Conservation (phyloP, 2,888 invertebrate species). For the Calephelis perditalis region DNA sequence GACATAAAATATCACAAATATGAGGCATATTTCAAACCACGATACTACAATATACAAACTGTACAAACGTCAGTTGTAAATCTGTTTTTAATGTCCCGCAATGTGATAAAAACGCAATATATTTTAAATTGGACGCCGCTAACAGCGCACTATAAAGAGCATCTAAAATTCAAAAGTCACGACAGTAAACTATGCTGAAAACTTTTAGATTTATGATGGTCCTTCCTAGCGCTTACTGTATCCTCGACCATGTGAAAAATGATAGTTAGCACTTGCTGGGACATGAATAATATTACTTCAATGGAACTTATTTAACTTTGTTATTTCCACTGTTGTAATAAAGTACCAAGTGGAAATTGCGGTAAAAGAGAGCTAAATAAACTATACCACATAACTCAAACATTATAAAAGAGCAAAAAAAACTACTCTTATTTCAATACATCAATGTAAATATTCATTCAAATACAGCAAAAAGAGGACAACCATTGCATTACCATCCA, state of each 20-base stretch:
- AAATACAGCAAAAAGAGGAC: too few relatives aligned
- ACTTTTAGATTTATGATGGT: constrained; percentile 31
- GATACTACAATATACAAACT: neutral
- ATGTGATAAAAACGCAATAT: constrained; percentile 6
- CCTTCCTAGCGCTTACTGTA: neutral
- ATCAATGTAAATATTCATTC: too few relatives aligned
- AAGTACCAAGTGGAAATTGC: too few relatives aligned
- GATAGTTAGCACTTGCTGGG: constrained; percentile 19
- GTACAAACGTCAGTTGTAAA: neutral
- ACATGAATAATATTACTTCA: constrained; percentile 23
- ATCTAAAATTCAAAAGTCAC: constrained; percentile 28
- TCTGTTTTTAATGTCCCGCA: neutral
- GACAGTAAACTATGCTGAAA: constrained; percentile 30
- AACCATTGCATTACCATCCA: too few relatives aligned
- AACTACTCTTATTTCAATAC: too few relatives aligned
- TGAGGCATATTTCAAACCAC: too few relatives aligned
- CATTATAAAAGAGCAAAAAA: too few relatives aligned
- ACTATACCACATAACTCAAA: too few relatives aligned
- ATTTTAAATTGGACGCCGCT: constrained; percentile 2
- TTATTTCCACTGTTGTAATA: neutral
- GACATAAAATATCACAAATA: too few relatives aligned
- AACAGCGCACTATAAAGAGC: constrained; percentile 13
- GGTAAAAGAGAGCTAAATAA: too few relatives aligned
- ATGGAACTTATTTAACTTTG: constrained; percentile 22
- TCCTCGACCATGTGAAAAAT: constrained; percentile 10